Base-by-base conservation (phyloP, 2,888 invertebrate species). In the Rhyacophila evoluta region DNA sequence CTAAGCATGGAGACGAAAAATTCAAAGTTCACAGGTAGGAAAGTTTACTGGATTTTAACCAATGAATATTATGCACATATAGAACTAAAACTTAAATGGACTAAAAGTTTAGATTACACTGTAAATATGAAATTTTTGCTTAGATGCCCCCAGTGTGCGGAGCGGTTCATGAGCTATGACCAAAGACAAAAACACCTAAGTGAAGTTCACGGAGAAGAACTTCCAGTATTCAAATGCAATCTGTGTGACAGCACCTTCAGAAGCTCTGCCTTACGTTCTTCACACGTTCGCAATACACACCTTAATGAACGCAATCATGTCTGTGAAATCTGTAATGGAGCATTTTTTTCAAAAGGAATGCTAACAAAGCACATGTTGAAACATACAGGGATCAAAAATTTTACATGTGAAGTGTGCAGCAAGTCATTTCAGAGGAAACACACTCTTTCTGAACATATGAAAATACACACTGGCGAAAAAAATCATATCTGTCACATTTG, bases 401-500 rank as follows among this genome's bases (percentile, higher is more conserved):
- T 38, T 28, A 33, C 41, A 2, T 80, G 80, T n/a, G 36, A 5
- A 5, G 74, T 77, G 5, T 80, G 80, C 41, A 68, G 55, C 6
- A 80, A 80, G 36, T 38, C 5, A 1, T 80, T 74, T 36, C 68
- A 27, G 6, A 55, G 77, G 11, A 75, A 72, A 15, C 27, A 33
- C 37, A 77, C 80, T 11, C 75, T 80, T n/a, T 15, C 11, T 1
- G 41, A 71, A 15, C 80, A 80, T 15, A 27, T 70, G 36, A 80
- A 77, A 72, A 74, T 76, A 36, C 80, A 80, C 29, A 68, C 74
- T 2, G 77, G 77, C 4, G 69, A 74, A 27, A 74, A 36, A 37
- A 69, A 69, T 6, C 74, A 74, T 25, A 38, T 71, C 10, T 80
- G 80, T 28, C 8, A n/a, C 15, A 36, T 72, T 25, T 80, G 80